Evolutionary conservation across 1,140 invertebrate species (phyloP).

Genomic region (Drosophila baimaii): DNA sequence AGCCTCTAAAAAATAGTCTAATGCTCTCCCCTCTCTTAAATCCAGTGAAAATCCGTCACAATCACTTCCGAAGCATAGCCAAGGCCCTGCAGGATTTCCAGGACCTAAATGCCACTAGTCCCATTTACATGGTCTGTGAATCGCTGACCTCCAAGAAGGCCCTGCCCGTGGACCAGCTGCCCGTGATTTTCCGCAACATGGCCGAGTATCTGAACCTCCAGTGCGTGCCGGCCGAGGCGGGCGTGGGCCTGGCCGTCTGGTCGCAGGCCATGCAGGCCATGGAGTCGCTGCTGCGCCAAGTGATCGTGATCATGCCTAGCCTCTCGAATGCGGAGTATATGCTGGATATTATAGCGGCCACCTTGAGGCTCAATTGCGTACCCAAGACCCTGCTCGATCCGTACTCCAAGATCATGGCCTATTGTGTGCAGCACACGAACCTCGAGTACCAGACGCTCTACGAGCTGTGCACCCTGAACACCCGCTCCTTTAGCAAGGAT

Average conservation of each 20-base stretch:
- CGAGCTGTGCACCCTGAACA: constrained; percentile 95
- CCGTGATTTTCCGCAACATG: constrained; percentile 93
- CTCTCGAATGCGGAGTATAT: constrained; percentile 91
- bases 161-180: constrained; percentile 90
- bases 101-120: constrained; percentile 97
- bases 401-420: constrained; percentile 97
- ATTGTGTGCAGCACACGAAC: constrained; percentile 94
- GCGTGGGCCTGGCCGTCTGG: constrained; percentile 90
- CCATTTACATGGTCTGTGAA: constrained; percentile 95
- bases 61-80: constrained; percentile 96
- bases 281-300: constrained; percentile 93
- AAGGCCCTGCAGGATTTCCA: constrained; percentile 97
- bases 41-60: constrained; percentile 77
- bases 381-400: constrained; percentile 91
- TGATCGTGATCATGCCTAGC: constrained; percentile 90
- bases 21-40: background rate
- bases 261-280: constrained; percentile 91
- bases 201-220: constrained; percentile 93
- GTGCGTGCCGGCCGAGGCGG: constrained; percentile 94
- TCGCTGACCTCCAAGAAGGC: constrained; percentile 95
- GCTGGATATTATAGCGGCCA: constrained; percentile 93
- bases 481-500: constrained; percentile 94
- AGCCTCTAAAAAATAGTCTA: background rate
- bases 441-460: constrained; percentile 93
- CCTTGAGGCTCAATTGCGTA: constrained; percentile 94